Conservation (phyloP, 1,140 invertebrate species). For the Drosophila miranda region DNA sequence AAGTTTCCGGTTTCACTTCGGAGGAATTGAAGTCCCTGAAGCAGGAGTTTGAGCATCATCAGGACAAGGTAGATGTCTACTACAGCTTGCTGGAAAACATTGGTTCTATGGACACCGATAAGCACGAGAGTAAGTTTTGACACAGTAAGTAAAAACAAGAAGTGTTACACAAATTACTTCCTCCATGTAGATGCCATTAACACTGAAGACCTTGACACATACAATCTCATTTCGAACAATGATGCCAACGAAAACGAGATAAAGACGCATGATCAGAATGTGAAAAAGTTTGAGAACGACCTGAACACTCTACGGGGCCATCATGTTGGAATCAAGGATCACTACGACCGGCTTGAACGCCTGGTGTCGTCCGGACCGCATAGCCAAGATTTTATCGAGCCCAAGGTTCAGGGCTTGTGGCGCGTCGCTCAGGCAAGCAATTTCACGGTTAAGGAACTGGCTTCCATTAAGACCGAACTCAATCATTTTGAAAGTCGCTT, state of each 20-base stretch:
- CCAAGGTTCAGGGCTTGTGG: constrained; percentile 94
- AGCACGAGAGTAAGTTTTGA: constrained; percentile 86
- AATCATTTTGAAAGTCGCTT: constrained; percentile 94
- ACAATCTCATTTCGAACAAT: constrained; percentile 83
- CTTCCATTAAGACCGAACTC: constrained; percentile 93
- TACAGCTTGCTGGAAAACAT: constrained; percentile 90
- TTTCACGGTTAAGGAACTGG: constrained; percentile 91
- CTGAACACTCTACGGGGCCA: constrained; percentile 89
- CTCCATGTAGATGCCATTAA: constrained; percentile 84
- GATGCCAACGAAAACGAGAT: constrained; percentile 78
- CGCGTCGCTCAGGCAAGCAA: constrained; percentile 89
- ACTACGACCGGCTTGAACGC: constrained; percentile 90
- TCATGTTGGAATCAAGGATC: constrained; percentile 90
- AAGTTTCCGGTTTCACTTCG: constrained; percentile 91
- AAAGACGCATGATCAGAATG: constrained; percentile 72
- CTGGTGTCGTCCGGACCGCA: constrained; percentile 87
- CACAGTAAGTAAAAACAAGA: not conserved
- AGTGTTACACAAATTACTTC: not conserved
- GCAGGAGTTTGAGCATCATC: constrained; percentile 95
- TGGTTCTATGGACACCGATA: constrained; percentile 83
- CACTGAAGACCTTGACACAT: constrained; percentile 86
- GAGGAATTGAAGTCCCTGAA: constrained; percentile 92
- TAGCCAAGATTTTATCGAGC: constrained; percentile 93
- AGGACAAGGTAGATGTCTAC: constrained; percentile 96
- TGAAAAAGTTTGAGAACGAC: constrained; percentile 85